Conservation (phyloP, 2,113 vertebrate species). For the Eulacestoma nigropectus region DNA sequence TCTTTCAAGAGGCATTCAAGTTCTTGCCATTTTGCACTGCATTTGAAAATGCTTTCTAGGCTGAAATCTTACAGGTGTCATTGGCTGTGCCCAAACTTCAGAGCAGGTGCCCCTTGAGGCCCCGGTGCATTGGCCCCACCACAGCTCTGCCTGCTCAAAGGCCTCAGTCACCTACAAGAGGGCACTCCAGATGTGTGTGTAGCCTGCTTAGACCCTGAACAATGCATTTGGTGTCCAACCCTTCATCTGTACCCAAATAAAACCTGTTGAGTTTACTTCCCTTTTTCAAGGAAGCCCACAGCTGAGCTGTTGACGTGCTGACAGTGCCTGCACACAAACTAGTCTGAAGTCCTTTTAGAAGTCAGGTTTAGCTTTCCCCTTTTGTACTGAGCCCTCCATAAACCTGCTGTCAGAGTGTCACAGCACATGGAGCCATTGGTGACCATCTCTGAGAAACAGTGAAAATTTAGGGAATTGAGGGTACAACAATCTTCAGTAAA, state of each 20-base stretch:
- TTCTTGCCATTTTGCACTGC: background rate
- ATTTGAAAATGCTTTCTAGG: background rate
- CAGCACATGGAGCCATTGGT: fast-evolving
- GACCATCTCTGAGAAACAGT: background rate
- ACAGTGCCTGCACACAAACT: background rate
- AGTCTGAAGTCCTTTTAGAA: background rate
- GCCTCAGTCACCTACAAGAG: background rate
- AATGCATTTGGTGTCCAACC: background rate
- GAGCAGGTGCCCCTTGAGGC: background rate
- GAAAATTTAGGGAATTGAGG: background rate
- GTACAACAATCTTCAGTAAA: background rate
- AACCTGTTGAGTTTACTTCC: background rate
- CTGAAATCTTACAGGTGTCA: background rate
- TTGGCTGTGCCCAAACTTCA: background rate
- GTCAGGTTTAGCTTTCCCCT: background rate
- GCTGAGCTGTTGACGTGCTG: fast-evolving
- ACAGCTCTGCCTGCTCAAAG: background rate
- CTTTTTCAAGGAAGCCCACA: background rate
- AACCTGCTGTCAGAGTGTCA: background rate
- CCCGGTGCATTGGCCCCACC: too few species aligned
- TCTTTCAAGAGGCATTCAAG: background rate
- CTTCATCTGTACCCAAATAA: background rate
- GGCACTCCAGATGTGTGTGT: background rate
- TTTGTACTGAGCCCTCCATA: background rate
- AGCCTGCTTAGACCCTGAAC: background rate